phyloP scores from a whole-genome alignment of 1,140 invertebrate species.

The Atta cephalotes region DNA sequence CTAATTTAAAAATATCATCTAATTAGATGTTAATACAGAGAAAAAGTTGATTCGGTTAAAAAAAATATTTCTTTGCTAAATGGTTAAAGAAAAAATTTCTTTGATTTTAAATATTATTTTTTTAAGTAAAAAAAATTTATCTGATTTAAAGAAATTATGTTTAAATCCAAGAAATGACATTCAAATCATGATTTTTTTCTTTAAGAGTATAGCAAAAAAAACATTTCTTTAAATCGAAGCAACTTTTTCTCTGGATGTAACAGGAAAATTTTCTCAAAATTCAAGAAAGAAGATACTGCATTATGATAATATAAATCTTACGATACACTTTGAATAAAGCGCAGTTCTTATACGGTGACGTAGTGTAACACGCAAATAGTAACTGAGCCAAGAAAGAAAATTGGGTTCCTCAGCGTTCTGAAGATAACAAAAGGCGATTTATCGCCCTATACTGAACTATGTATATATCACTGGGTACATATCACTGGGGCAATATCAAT shows the following conservation, averaged over 20 bases:
- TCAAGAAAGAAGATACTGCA: background rate
- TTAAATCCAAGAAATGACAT: too few species aligned
- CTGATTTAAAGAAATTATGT: too few species aligned
- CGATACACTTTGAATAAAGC: background rate
- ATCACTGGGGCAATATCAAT: slow-evolving; percentile 1
- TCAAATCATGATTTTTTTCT: too few species aligned
- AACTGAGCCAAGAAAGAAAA: slow-evolving; percentile 34
- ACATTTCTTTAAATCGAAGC: too few species aligned
- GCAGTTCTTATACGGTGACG: background rate
- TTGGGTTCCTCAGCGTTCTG: slow-evolving; percentile 5
- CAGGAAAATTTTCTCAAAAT: background rate
- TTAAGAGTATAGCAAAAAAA: too few species aligned
- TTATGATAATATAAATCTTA: slow-evolving; percentile 6
- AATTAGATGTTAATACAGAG: background rate
- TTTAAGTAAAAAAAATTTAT: too few species aligned
- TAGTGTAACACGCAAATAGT: slow-evolving; percentile 8
- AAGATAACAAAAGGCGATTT: slow-evolving; percentile 26
- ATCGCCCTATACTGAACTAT: background rate
- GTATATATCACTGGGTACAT: background rate
- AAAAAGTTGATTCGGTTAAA: too few species aligned
- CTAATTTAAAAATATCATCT: background rate
- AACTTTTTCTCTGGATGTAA: too few species aligned
- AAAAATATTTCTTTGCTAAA: too few species aligned
- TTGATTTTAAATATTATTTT: too few species aligned
- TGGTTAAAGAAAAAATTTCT: too few species aligned